Percentiles rank a stretch among this genome's conserved stretches.
phyloP scores from a whole-genome alignment of 2,888 invertebrate genomes.

The Anthophora plumipes region DNA sequence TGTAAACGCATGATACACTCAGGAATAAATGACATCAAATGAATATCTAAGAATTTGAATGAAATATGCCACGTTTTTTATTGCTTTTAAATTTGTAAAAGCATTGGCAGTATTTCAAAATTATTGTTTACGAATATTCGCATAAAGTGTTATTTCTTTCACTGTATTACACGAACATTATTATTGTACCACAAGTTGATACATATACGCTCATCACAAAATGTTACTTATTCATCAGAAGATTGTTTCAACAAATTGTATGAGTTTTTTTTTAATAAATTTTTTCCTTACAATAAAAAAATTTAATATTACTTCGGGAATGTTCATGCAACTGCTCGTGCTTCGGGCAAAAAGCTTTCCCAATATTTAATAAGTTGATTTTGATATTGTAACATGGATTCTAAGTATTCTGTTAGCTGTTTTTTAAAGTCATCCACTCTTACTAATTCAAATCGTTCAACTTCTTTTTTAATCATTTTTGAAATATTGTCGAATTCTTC shows the following conservation, averaged over 20 bases:
- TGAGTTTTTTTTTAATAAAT: conserved; percentile 30
- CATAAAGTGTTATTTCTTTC: conserved; percentile 32
- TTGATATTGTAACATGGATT: conserved; percentile 97
- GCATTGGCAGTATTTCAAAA: conserved; percentile 50
- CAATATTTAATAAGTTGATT: conserved; percentile 96
- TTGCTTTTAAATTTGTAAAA: conserved; percentile 34
- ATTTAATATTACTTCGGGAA: conserved; percentile 63
- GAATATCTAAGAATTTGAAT: conserved; percentile 45
- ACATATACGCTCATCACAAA: conserved; percentile 29
- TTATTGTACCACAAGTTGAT: conserved; percentile 31
- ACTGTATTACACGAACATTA: conserved; percentile 29
- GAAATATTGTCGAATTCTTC: conserved; percentile 98
- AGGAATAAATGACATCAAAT: conserved; percentile 53
- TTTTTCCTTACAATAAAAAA: conserved; percentile 47
- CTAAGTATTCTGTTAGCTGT: conserved; percentile 95
- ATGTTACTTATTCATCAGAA: conserved; percentile 35
- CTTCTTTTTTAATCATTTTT: conserved; percentile 96
- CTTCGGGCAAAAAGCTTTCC: conserved; percentile 98
- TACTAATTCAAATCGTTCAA: conserved; percentile 95
- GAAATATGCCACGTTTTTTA: conserved; percentile 33
- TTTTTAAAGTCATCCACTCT: conserved; percentile 96
- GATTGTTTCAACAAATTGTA: conserved; percentile 48
- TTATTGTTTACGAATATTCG: conserved; percentile 29
- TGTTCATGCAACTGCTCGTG: conserved; percentile 94
- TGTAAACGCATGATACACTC: conserved; percentile 57